A percentile compares a stretch with the other conserved stretches of the same genome.
These are phyloP conservation scores for Zonotrichia albicollis DNA, from an alignment of 2,797 vertebrate species.

Conservation along the genomic window DNA sequence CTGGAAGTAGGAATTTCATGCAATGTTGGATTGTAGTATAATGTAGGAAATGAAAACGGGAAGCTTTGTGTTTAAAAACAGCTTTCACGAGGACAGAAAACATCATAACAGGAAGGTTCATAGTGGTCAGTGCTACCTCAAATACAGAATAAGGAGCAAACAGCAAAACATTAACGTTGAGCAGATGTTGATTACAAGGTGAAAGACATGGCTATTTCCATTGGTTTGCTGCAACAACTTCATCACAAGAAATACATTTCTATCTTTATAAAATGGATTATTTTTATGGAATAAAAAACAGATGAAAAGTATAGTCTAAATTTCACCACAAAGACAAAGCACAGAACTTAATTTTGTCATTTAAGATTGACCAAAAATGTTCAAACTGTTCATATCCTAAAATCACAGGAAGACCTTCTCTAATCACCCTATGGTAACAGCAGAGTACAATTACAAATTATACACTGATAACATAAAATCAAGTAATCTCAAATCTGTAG, in stretches of 20 bases:
- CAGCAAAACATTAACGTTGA: not conserved
- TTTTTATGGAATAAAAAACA: constrained; percentile 1
- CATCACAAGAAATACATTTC: not conserved
- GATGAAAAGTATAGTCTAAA: not conserved
- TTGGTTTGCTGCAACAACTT: not conserved
- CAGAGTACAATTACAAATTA: not conserved
- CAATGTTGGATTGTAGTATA: not conserved
- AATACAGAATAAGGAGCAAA: not conserved
- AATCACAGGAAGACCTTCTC: not conserved
- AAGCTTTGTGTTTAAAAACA: not conserved
- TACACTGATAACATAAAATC: not conserved
- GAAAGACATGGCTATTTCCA: not conserved
- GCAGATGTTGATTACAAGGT: not conserved
- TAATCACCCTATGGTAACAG: not conserved
- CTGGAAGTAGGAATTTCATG: constrained; percentile 34
- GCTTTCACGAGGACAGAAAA: not conserved
- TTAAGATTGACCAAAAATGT: not conserved
- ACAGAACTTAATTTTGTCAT: not conserved
- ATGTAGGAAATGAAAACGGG: not conserved
- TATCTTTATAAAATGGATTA: not conserved
- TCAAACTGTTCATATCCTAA: not conserved
- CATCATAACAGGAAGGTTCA: not conserved
- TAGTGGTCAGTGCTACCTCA: not conserved
- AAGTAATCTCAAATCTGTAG: not conserved
- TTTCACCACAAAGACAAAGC: not conserved